phyloP scores from a whole-genome alignment of 2,113 vertebrate species.

The Numida meleagris region DNA sequence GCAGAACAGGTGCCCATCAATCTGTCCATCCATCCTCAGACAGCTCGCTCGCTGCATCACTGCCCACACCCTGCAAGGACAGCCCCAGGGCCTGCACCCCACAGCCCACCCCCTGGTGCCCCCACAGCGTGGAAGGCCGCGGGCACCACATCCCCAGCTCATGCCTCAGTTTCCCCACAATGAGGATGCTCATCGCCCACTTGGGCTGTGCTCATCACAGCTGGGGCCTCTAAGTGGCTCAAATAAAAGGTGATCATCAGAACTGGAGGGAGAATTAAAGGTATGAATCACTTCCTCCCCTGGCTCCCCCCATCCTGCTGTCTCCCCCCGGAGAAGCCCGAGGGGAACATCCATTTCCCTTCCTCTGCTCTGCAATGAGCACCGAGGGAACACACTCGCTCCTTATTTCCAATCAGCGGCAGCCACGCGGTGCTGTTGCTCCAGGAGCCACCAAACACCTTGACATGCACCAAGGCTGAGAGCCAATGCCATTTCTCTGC shows the following conservation, averaged over 20 bases:
- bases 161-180: neutral
- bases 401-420: neutral
- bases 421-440: neutral
- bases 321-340: neutral
- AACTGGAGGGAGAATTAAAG: slow-evolving; percentile 35
- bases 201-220: neutral
- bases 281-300: slow-evolving; percentile 59
- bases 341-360: neutral
- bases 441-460: no score
- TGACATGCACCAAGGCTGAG: neutral
- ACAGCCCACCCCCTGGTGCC: neutral
- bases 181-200: neutral
- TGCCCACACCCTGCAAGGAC: neutral
- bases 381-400: neutral
- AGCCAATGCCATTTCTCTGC: neutral
- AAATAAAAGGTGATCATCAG: neutral
- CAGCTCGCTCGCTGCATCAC: neutral
- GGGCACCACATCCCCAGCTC: neutral
- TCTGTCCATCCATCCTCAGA: rapidly evolving
- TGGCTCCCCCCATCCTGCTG: neutral
- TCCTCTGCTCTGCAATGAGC: neutral
- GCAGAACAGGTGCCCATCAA: neutral
- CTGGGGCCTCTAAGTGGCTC: neutral
- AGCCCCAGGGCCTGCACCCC: neutral
- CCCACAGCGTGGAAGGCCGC: neutral